These are phyloP conservation scores for Ceratosolen fusciceps DNA, from an alignment of 1,140 invertebrate species.

Conservation along the genomic window DNA sequence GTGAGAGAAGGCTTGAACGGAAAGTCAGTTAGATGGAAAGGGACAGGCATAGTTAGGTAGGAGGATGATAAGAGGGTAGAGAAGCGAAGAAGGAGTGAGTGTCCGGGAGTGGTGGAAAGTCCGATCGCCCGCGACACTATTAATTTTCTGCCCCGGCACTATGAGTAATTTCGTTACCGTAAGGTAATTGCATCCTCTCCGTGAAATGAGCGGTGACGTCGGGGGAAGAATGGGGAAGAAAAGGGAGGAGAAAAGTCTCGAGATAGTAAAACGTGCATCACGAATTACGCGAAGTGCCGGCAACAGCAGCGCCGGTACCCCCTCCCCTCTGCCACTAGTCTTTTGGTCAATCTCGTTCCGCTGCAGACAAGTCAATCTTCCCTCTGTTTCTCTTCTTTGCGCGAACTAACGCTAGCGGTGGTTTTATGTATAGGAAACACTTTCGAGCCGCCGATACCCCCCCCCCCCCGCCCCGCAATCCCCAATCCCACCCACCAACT, in stretches of 20 bases:
- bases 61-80: no score
- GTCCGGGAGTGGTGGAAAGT: not conserved
- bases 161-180: conserved; percentile 44
- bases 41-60: no score
- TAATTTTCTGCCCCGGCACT: conserved; percentile 42
- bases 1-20: no score
- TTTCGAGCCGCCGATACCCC: conserved; percentile 20
- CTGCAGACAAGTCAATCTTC: conserved; percentile 48
- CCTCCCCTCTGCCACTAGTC: not conserved
- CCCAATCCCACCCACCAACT: not conserved
- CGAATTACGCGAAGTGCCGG: conserved; percentile 44
- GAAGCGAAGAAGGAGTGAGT: no score
- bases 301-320: not conserved
- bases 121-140: conserved; percentile 41
- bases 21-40: no score
- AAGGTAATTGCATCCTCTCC: conserved; percentile 43
- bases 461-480: not conserved
- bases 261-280: conserved; percentile 48
- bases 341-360: conserved; percentile 46
- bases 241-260: conserved; percentile 25
- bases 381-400: conserved; percentile 1
- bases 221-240: conserved; percentile 28
- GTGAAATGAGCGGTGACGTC: conserved; percentile 9
- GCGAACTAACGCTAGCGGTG: not conserved
- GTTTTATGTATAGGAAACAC: conserved; percentile 49